phyloP scores from a whole-genome alignment of 2,888 invertebrate genomes.

The Drosophila mimica region DNA sequence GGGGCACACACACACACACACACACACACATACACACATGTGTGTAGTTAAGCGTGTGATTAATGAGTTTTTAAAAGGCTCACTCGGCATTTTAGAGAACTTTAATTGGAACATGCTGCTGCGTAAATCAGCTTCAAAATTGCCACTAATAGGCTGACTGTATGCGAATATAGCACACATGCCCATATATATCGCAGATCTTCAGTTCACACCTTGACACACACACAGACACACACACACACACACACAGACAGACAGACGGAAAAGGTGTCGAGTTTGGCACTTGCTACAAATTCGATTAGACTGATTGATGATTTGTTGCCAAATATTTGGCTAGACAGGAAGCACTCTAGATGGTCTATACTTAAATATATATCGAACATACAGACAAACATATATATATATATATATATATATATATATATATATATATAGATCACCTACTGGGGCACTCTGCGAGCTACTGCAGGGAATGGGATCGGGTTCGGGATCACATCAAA shows the following conservation, averaged over 20 bases:
- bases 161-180: slow-evolving; percentile 1
- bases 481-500: slow-evolving; percentile 48
- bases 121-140: slow-evolving; percentile 83
- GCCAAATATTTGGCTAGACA: slow-evolving; percentile 72
- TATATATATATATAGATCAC: neutral
- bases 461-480: slow-evolving; percentile 16
- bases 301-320: slow-evolving; percentile 74
- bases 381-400: neutral
- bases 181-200: slow-evolving; percentile 8
- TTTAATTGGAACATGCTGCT: slow-evolving; percentile 83
- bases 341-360: slow-evolving; percentile 40
- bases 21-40: neutral
- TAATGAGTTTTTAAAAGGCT: slow-evolving; percentile 85
- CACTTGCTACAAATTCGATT: slow-evolving; percentile 54
- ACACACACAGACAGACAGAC: neutral
- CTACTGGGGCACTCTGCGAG: slow-evolving; percentile 3
- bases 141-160: slow-evolving; percentile 79
- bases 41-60: slow-evolving; percentile 83
- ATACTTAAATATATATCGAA: neutral
- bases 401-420: neutral
- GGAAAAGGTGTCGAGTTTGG: slow-evolving; percentile 55
- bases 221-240: neutral
- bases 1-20: slow-evolving; percentile 34
- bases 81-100: slow-evolving; percentile 75
- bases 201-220: slow-evolving; percentile 61